Percentiles rank a stretch among this genome's conserved stretches.
Conservation (phyloP, 30 jellyfish, hydroid and myxozoan species). For the Sanderia malayensis region DNA sequence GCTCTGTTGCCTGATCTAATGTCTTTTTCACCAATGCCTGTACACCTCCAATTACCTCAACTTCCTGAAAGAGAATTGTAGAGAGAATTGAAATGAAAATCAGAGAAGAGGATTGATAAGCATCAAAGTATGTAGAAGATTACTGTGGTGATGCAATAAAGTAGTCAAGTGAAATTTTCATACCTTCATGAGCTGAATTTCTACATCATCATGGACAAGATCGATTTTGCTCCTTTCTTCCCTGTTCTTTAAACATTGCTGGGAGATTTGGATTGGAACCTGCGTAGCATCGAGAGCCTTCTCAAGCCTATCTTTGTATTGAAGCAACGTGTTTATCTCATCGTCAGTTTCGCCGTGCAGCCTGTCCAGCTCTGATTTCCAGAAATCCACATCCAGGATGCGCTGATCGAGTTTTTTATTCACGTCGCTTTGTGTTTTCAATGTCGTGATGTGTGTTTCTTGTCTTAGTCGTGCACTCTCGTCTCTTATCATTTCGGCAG, state of each 20-base stretch:
- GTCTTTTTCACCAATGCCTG: constrained; percentile 78
- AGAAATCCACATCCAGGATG: constrained; percentile 63
- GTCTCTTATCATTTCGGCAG: constrained; percentile 89
- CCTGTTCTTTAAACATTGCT: constrained; percentile 86
- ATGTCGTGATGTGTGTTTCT: constrained; percentile 82
- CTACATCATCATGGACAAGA: constrained; percentile 97
- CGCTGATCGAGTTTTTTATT: constrained; percentile 94
- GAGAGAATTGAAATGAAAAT: too few species aligned
- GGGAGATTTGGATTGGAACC: constrained; percentile 85
- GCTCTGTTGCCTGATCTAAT: constrained; percentile 90
- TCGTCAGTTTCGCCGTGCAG: constrained; percentile 85
- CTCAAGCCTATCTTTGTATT: constrained; percentile 82
- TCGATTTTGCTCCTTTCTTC: constrained; percentile 74
- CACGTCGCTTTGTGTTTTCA: constrained; percentile 94
- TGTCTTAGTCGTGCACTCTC: constrained; percentile 86
- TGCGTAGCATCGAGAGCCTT: constrained; percentile 86
- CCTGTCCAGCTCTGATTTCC: constrained; percentile 96
- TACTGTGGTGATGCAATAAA: too few species aligned
- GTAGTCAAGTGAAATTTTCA: too few species aligned
- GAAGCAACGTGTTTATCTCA: constrained; percentile 72
- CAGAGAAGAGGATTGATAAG: too few species aligned
- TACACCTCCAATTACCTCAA: constrained; percentile 85
- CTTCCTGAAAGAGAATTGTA: constrained; percentile 86
- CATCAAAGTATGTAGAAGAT: too few species aligned
- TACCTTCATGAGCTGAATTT: constrained; percentile 89